Percentiles rank a stretch among this genome's conserved stretches.
Conservation (phyloP, 2,888 invertebrate genomes). For the Tridacna gigas region DNA sequence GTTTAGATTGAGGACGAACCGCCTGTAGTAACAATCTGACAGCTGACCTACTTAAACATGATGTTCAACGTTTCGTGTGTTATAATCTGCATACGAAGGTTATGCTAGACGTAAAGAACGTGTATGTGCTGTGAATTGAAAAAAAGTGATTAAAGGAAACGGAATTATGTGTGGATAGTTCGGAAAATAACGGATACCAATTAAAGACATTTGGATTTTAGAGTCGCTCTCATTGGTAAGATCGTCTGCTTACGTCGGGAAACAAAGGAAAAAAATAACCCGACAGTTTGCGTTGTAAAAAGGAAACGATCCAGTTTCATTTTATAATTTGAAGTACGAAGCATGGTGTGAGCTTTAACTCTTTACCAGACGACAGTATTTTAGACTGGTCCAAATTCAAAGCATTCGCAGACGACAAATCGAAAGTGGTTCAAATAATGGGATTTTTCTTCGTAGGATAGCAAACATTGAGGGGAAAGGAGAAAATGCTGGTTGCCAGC, state of each 20-base stretch:
- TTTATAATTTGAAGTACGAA: background rate
- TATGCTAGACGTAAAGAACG: background rate
- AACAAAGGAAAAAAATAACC: background rate
- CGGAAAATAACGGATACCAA: background rate
- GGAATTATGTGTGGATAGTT: background rate
- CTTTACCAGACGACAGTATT: too few relatives aligned
- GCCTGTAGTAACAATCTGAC: constrained; percentile 18
- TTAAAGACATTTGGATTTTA: background rate
- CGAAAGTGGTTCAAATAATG: too few relatives aligned
- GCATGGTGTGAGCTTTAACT: too few relatives aligned
- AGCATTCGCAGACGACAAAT: too few relatives aligned
- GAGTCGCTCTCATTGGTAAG: background rate
- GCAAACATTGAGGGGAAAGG: too few relatives aligned
- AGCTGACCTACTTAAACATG: constrained; percentile 21
- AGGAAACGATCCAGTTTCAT: constrained; percentile 15
- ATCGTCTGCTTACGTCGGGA: constrained; percentile 18
- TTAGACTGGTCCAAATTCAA: too few relatives aligned
- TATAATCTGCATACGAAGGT: constrained; percentile 8
- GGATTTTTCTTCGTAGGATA: too few relatives aligned
- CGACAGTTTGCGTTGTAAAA: constrained; percentile 10
- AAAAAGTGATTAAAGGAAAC: background rate
- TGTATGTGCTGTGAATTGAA: background rate
- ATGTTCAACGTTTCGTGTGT: constrained; percentile 20
- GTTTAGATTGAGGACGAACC: background rate
- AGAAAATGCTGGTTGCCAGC: too few relatives aligned